A percentile compares a stretch with the other conserved stretches of the same genome.
Evolutionary conservation across 2,113 vertebrate genomes (phyloP).

Genomic region (Cygnus atratus): DNA sequence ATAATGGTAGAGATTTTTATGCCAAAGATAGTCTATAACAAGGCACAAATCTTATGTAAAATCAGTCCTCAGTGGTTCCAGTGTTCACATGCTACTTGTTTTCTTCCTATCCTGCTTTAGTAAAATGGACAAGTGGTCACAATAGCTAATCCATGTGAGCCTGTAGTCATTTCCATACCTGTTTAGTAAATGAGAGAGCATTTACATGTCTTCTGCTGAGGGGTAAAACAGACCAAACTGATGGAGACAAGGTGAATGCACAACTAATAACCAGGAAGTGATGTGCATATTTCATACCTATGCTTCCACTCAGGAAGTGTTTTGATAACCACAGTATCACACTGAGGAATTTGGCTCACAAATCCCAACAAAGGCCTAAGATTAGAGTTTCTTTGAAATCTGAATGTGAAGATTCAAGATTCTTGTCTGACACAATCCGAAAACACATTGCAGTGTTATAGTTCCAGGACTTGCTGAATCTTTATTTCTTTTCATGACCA

Average conservation of each 20-base stretch:
- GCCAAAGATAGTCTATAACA: fast-evolving
- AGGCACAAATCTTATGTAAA: neutral
- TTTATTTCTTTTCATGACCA: neutral
- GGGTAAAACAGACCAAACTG: neutral
- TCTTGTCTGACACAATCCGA: neutral
- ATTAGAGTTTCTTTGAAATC: neutral
- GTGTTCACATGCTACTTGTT: neutral
- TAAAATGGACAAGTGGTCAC: neutral
- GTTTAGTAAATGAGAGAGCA: neutral
- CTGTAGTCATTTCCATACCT: neutral
- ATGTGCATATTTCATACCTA: neutral
- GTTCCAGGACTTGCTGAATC: neutral
- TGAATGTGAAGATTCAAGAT: neutral
- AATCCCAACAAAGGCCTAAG: neutral
- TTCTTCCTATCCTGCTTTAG: neutral
- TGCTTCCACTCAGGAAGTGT: neutral
- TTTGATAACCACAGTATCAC: neutral
- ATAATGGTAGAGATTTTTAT: neutral
- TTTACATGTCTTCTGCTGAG: neutral
- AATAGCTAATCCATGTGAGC: neutral
- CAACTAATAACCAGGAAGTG: neutral
- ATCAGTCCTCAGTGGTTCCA: neutral
- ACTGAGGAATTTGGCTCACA: neutral
- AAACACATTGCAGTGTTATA: neutral
- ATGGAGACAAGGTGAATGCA: neutral